Conservation (phyloP, 1,140 invertebrate species). For the Drosophila littoralis region DNA sequence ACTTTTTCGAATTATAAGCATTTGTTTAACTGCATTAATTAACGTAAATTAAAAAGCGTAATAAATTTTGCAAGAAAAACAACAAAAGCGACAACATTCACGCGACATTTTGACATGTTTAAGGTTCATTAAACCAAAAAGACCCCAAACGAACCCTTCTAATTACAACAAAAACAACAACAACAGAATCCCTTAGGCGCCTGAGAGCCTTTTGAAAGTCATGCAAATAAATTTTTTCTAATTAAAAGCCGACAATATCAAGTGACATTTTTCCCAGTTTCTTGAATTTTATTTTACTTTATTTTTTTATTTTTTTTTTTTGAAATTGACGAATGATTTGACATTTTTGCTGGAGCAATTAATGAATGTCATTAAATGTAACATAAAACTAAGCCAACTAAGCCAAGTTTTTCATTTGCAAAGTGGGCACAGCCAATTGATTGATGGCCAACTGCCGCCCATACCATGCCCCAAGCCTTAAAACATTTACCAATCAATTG, state of each 20-base stretch:
- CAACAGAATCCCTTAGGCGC: slow-evolving; percentile 19
- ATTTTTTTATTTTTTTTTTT: slow-evolving; percentile 12
- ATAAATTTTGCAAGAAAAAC: slow-evolving; percentile 27
- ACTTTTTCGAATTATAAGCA: not conserved
- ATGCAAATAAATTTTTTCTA: slow-evolving; percentile 62
- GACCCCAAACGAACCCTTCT: slow-evolving; percentile 29
- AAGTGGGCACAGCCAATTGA: slow-evolving; percentile 56
- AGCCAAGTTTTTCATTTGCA: slow-evolving; percentile 62
- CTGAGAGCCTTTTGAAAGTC: slow-evolving; percentile 47
- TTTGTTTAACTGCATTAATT: slow-evolving; percentile 23
- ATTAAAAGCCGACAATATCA: slow-evolving; percentile 63
- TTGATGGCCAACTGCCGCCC: slow-evolving; percentile 36
- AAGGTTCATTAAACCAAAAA: slow-evolving; percentile 48
- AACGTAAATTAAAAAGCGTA: slow-evolving; percentile 45
- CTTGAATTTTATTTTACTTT: slow-evolving; percentile 2
- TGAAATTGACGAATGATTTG: slow-evolving; percentile 59
- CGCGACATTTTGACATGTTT: slow-evolving; percentile 46
- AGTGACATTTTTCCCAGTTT: slow-evolving; percentile 27
- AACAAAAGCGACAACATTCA: slow-evolving; percentile 20
- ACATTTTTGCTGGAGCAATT: slow-evolving; percentile 53
- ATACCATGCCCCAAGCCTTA: not conserved
- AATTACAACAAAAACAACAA: slow-evolving; percentile 23
- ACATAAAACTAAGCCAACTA: slow-evolving; percentile 53
- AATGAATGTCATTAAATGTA: slow-evolving; percentile 61
- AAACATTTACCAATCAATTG: slow-evolving; percentile 33